Base-by-base conservation (phyloP, 2,113 vertebrate species). In the Stigmatopora nigra region DNA sequence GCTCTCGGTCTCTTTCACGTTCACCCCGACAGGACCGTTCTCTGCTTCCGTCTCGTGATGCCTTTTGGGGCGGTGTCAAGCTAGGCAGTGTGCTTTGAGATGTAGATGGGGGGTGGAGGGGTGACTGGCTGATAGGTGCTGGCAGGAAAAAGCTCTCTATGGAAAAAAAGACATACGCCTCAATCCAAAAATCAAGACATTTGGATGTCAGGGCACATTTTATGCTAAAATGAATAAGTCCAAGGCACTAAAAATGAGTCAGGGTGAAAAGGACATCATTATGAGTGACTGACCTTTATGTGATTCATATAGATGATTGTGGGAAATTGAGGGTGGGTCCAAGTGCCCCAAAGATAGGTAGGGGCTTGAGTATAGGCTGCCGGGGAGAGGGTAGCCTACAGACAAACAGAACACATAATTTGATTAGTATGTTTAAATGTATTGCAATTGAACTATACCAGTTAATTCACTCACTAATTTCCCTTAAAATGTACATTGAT, bases 321-420 rank as follows among this genome's bases (percentile, higher is more conserved):
- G 94, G 47, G 93, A 88, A 83, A 98, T 90, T 68, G 95, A 92
- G 55, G 92, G 89, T 65, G 93, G 90, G 49, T 98, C 95, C 9
- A 98, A 89, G 88, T 96, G 94, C 62, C 93, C 92, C 85, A 99
- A 82, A 71, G 95, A 93, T 89, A 99, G 90, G 90, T 95, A 99
- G 1, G 87, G 86, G 15, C 91, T 92, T 1, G 94, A 92, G 86
- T 95, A 98, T 61, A 98, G 84, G 73, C 93, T 92, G 1, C 91
- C 91, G 19, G 93, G 89, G 85, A 97, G 93, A 72, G 95, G 85
- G 80, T 92, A 97, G 61, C 94, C 96, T 98, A 86, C 19, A 70
- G 31, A 82, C 44, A 7, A 70, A 78, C 16, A 79, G 0, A 68
- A 20, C 16, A 52, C 17, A 46, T 53, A 25, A 70, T 12, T 61